These are phyloP conservation scores for Peromyscus melanophrys DNA, from an alignment of 2,797 vertebrate genomes.

Conservation along the genomic window DNA sequence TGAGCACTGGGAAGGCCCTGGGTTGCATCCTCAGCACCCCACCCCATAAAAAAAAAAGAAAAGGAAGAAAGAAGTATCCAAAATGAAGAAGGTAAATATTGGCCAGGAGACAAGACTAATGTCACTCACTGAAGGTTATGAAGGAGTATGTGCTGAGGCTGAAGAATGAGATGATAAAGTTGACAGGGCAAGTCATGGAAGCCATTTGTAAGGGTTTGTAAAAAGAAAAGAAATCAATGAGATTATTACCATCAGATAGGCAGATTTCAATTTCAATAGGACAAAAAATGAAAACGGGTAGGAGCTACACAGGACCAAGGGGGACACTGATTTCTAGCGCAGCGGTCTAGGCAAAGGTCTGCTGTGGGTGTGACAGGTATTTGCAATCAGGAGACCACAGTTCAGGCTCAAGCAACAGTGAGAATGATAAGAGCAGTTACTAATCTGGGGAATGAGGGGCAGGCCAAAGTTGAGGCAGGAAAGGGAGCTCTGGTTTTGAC, in stretches of 20 bases:
- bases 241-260: not conserved
- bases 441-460: not conserved
- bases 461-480: not conserved
- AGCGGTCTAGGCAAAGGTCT: not conserved
- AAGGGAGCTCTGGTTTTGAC: not conserved
- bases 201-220: not conserved
- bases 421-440: not conserved
- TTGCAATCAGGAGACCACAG: not conserved
- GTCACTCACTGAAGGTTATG: too few species aligned
- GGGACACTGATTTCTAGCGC: not conserved
- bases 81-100: not conserved
- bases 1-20: not conserved
- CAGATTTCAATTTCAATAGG: not conserved
- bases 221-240: not conserved
- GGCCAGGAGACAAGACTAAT: not conserved
- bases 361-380: not conserved
- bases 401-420: not conserved
- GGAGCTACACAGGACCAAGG: not conserved
- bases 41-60: not conserved
- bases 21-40: not conserved
- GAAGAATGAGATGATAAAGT: not conserved
- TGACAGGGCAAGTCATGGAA: not conserved
- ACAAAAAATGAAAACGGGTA: not conserved
- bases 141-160: not conserved
- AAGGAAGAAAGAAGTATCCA: not conserved